Conservation (phyloP, 2,113 vertebrate genomes). For the Pseudonaja textilis region DNA sequence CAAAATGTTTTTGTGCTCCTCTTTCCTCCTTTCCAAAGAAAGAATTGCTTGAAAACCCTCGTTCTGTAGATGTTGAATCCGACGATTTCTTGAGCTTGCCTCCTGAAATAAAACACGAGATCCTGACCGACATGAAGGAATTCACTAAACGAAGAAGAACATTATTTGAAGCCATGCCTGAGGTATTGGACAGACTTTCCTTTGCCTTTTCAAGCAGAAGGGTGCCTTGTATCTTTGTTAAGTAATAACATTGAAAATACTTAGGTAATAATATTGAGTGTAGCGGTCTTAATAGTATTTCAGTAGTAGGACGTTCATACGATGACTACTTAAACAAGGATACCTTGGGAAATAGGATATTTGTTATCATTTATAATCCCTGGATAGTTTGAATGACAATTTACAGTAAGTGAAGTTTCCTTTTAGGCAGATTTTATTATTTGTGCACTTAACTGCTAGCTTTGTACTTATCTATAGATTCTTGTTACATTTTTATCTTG, state of each 20-base stretch:
- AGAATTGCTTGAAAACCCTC: slow-evolving; percentile 76
- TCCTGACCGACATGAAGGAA: slow-evolving; percentile 94
- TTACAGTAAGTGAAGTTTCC: neutral
- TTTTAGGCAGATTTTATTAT: slow-evolving; percentile 20
- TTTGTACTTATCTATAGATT: neutral
- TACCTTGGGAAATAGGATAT: neutral
- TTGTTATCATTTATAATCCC: neutral
- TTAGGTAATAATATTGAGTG: slow-evolving; percentile 1
- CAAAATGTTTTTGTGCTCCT: neutral
- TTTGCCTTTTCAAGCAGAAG: neutral
- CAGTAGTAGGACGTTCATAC: neutral
- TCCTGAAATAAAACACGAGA: slow-evolving; percentile 91
- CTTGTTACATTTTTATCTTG: neutral
- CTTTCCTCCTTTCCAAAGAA: slow-evolving; percentile 67
- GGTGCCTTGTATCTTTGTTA: neutral
- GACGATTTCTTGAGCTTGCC: slow-evolving; percentile 87
- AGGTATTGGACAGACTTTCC: slow-evolving; percentile 72
- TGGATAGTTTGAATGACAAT: fast-evolving
- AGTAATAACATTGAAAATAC: neutral
- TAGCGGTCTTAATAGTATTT: fast-evolving
- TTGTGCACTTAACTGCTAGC: neutral
- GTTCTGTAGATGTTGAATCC: slow-evolving; percentile 90
- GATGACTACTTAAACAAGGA: slow-evolving; percentile 8
- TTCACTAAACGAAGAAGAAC: slow-evolving; percentile 90
- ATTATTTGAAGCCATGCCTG: slow-evolving; percentile 87